phyloP scores from a whole-genome alignment of 2,797 vertebrate species.

The Chloroceryle amazona region DNA sequence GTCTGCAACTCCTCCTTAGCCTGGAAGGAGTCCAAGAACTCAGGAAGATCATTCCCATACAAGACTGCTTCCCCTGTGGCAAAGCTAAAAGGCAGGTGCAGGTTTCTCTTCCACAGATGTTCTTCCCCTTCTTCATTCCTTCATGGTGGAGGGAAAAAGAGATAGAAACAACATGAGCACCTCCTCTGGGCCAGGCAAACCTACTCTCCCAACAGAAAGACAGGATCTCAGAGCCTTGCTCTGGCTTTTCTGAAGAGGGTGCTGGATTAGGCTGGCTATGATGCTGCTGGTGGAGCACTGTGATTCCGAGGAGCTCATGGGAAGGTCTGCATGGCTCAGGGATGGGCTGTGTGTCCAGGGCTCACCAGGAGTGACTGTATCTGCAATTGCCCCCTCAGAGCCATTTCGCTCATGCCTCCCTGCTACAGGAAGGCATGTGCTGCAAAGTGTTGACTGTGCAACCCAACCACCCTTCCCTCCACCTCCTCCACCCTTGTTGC shows the following conservation, averaged over 20 bases:
- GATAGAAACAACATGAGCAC: neutral
- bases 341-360: neutral
- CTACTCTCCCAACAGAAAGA: neutral
- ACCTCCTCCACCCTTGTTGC: accelerated
- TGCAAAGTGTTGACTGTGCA: accelerated
- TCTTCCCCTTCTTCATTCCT: conserved; percentile 90
- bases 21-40: conserved; percentile 62
- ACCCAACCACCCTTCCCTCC: neutral
- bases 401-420: accelerated
- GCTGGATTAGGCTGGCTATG: neutral
- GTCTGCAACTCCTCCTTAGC: conserved; percentile 72
- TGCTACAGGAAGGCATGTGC: neutral
- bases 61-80: conserved; percentile 87
- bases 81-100: conserved; percentile 87
- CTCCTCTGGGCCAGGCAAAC: neutral
- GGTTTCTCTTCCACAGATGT: conserved; percentile 83
- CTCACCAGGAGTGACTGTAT: neutral
- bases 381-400: neutral
- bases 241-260: neutral
- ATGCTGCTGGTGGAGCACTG: neutral
- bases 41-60: conserved; percentile 78
- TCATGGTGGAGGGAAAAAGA: neutral
- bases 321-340: neutral
- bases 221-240: neutral
- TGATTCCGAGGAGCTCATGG: neutral